phyloP scores from a whole-genome alignment of 2,113 vertebrate genomes.

The Collichthys lucidus region DNA sequence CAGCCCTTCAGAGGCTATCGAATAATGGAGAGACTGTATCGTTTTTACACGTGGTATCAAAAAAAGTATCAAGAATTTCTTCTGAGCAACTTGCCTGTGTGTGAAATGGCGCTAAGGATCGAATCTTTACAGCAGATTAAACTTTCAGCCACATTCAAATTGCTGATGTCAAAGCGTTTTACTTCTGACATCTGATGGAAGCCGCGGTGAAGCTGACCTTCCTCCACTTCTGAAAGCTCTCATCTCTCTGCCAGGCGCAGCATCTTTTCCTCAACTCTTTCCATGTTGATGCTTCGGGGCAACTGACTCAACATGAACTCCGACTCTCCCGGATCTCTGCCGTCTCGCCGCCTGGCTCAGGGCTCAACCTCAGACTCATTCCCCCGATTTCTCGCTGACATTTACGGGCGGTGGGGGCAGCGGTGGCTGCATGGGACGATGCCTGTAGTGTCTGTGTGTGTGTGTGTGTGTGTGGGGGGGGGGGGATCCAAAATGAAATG shows the following conservation, averaged over 20 bases:
- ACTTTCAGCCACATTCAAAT: not conserved
- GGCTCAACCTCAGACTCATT: conserved; percentile 28
- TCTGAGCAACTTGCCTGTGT: not conserved
- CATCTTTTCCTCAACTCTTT: conserved; percentile 25
- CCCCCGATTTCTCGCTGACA: conserved; percentile 42
- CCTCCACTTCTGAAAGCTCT: not conserved
- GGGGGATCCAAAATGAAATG: too few species aligned
- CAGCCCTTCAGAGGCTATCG: too few species aligned
- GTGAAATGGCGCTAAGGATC: not conserved
- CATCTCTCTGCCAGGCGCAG: not conserved
- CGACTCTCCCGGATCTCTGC: conserved; percentile 20
- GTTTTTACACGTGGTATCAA: too few species aligned
- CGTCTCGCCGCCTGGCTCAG: conserved; percentile 20
- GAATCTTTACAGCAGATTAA: conserved; percentile 2
- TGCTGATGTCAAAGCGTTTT: not conserved
- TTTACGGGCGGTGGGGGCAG: conserved; percentile 17
- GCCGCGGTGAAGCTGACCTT: not conserved
- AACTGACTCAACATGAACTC: conserved; percentile 20
- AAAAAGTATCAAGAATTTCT: too few species aligned
- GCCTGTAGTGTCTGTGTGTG: conserved; percentile 2
- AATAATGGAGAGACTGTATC: too few species aligned
- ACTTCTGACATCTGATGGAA: conserved; percentile 3
- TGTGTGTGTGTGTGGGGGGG: too few species aligned
- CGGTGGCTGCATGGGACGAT: not conserved
- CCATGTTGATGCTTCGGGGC: conserved; percentile 55